Conservation (phyloP, 2,888 invertebrate species). For the Unio delphinus region DNA sequence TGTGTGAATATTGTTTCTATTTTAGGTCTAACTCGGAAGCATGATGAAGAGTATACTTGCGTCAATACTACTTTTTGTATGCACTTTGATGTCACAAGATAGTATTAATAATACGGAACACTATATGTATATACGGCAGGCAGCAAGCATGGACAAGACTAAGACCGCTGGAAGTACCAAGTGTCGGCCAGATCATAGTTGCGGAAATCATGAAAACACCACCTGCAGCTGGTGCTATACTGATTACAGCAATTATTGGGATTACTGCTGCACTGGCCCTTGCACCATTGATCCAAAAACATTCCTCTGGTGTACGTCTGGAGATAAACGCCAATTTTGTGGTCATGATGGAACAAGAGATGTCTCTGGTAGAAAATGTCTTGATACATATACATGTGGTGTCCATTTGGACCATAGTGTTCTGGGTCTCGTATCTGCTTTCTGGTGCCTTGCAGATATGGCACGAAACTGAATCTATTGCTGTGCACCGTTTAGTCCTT, state of each 20-base stretch:
- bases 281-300: not conserved
- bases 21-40: too few relatives aligned
- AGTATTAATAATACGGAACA: too few relatives aligned
- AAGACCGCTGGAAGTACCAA: slow-evolving; percentile 4
- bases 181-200: not conserved
- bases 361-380: not conserved
- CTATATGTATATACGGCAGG: too few relatives aligned
- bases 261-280: slow-evolving; percentile 5
- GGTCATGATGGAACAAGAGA: too few relatives aligned
- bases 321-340: too few relatives aligned
- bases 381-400: not conserved
- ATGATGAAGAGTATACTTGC: too few relatives aligned
- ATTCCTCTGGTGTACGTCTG: not conserved
- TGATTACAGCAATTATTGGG: slow-evolving; percentile 6
- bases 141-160: not conserved
- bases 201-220: not conserved
- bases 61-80: too few relatives aligned
- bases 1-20: too few relatives aligned
- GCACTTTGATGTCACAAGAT: too few relatives aligned
- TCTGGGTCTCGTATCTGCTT: not conserved
- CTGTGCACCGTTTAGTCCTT: slow-evolving; percentile 1
- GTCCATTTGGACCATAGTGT: slow-evolving; percentile 3
- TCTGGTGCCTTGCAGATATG: slow-evolving; percentile 4
- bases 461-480: slow-evolving; percentile 1
- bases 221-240: slow-evolving; percentile 5